phyloP scores from a whole-genome alignment of 2,797 vertebrate species.

The Helicolenus hilgendorfi region DNA sequence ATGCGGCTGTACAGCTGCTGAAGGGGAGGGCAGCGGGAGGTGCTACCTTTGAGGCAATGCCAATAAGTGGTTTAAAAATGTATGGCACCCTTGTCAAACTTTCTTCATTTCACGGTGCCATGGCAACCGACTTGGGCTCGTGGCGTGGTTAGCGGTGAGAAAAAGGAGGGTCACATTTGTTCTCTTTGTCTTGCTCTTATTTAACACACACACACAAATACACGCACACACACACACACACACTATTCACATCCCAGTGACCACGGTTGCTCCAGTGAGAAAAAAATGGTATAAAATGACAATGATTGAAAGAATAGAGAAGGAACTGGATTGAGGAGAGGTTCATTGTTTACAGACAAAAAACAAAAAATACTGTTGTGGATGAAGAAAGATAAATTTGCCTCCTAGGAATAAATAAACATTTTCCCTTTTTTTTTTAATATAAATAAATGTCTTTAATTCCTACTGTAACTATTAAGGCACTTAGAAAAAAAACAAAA shows the following conservation, averaged over 20 bases:
- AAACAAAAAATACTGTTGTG: background rate
- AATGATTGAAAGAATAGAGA: background rate
- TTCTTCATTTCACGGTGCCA: constrained; percentile 71
- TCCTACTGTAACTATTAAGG: background rate
- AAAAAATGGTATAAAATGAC: background rate
- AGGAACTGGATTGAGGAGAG: background rate
- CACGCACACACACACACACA: background rate
- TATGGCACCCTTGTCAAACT: constrained; percentile 81
- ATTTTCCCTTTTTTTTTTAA: background rate
- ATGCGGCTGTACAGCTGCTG: constrained; percentile 89
- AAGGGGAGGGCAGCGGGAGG: constrained; percentile 86
- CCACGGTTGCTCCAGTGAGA: background rate
- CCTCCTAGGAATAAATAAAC: background rate
- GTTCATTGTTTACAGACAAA: background rate
- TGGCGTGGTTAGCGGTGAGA: constrained; percentile 44
- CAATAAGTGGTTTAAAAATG: constrained; percentile 88
- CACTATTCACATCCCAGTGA: constrained; percentile 19
- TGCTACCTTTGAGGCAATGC: constrained; percentile 87
- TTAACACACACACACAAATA: background rate
- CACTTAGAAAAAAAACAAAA: too few relatives aligned
- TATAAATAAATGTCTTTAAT: background rate
- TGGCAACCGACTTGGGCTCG: constrained; percentile 55
- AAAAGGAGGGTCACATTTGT: constrained; percentile 61
- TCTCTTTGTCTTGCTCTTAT: constrained; percentile 15
- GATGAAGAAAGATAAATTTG: background rate